These are phyloP conservation scores for Lamproptera curius DNA, from an alignment of 2,888 invertebrate species.

Conservation along the genomic window DNA sequence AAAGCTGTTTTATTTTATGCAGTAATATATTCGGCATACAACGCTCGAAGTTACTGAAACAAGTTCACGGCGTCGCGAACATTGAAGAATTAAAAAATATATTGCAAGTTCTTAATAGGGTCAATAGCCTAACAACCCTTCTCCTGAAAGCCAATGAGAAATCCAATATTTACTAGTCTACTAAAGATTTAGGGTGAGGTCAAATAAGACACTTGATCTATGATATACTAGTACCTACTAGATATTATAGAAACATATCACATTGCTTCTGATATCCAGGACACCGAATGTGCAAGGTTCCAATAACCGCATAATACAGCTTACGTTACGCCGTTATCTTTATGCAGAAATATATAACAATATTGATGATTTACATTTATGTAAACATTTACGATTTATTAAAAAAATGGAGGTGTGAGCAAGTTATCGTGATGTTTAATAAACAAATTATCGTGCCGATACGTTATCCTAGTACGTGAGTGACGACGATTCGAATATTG, in stretches of 20 bases:
- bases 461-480: background rate
- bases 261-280: background rate
- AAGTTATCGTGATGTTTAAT: background rate
- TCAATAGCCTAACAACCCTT: too few relatives aligned
- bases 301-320: background rate
- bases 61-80: background rate
- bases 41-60: background rate
- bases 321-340: background rate
- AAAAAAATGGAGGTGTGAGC: background rate
- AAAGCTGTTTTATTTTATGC: background rate
- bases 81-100: background rate
- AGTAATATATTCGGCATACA: background rate
- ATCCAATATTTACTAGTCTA: background rate
- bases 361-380: background rate
- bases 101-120: too few relatives aligned
- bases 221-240: too few relatives aligned
- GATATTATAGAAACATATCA: background rate
- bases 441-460: background rate
- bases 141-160: background rate
- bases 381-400: too few relatives aligned
- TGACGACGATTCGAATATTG: background rate
- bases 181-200: background rate
- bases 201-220: background rate
- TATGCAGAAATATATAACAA: background rate
- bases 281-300: background rate